Conservation (phyloP, 2,113 vertebrate genomes). For the Hippotragus niger region DNA sequence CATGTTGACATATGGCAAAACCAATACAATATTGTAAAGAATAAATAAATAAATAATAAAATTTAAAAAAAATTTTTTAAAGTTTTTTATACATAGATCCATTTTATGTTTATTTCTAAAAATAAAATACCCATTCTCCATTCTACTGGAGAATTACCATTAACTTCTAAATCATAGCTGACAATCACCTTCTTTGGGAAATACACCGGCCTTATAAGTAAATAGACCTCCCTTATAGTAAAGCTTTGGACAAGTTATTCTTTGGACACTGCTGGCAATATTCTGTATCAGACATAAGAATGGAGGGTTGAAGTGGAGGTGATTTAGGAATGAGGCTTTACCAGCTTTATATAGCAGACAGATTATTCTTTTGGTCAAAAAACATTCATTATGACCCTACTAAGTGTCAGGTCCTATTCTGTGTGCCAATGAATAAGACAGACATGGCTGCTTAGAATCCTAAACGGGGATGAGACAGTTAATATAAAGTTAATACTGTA, state of each 20-base stretch:
- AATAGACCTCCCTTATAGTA: background rate
- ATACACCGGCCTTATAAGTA: background rate
- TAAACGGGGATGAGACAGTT: background rate
- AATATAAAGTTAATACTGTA: background rate
- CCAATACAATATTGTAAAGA: too few relatives aligned
- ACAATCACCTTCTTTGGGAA: background rate
- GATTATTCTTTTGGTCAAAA: background rate
- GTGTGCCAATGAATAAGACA: background rate
- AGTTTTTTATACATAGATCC: background rate
- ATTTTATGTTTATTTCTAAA: background rate
- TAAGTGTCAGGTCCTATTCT: background rate
- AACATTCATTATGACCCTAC: background rate
- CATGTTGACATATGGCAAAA: too few relatives aligned
- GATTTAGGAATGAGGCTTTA: background rate
- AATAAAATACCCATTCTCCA: background rate
- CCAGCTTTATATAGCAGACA: background rate
- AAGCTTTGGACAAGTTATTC: background rate
- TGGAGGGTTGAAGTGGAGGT: background rate
- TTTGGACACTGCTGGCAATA: background rate
- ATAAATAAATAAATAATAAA: too few relatives aligned
- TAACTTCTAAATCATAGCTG: background rate
- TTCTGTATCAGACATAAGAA: background rate
- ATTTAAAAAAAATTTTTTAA: background rate
- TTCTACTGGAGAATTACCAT: background rate
- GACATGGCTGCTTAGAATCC: background rate